phyloP scores from a whole-genome alignment of 2,888 invertebrate species.

The Strigamia transsilvanica region DNA sequence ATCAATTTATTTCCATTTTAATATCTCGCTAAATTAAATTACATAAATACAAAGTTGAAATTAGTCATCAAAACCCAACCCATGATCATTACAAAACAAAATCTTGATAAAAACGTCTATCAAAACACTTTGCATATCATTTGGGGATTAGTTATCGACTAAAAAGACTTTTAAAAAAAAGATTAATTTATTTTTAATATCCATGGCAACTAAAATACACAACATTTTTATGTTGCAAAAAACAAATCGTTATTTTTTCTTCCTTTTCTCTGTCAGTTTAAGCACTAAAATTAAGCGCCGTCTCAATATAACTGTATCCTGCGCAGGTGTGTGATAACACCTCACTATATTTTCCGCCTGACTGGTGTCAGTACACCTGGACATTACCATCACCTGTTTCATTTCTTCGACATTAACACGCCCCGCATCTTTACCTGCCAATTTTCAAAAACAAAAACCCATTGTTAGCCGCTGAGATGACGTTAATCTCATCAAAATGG shows the following conservation, averaged over 20 bases:
- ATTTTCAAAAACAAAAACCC: not conserved
- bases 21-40: not conserved
- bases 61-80: not conserved
- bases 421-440: not conserved
- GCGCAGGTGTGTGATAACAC: slow-evolving; percentile 11
- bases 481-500: not conserved
- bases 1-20: slow-evolving; percentile 4
- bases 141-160: not conserved
- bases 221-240: too few relatives aligned
- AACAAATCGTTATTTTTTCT: not conserved
- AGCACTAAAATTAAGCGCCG: not conserved
- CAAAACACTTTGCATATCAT: not conserved
- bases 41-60: not conserved
- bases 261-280: not conserved
- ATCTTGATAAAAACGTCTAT: too few relatives aligned
- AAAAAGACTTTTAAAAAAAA: too few relatives aligned
- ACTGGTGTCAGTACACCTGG: slow-evolving; percentile 18
- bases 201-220: not conserved
- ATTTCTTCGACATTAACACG: not conserved
- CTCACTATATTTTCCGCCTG: not conserved
- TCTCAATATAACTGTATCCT: slow-evolving; percentile 27
- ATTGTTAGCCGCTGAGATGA: not conserved
- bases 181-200: not conserved
- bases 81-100: too few relatives aligned
- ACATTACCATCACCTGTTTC: slow-evolving; percentile 6